Base-by-base conservation (phyloP, 2,888 invertebrate species). In the Drosophila mettleri region DNA sequence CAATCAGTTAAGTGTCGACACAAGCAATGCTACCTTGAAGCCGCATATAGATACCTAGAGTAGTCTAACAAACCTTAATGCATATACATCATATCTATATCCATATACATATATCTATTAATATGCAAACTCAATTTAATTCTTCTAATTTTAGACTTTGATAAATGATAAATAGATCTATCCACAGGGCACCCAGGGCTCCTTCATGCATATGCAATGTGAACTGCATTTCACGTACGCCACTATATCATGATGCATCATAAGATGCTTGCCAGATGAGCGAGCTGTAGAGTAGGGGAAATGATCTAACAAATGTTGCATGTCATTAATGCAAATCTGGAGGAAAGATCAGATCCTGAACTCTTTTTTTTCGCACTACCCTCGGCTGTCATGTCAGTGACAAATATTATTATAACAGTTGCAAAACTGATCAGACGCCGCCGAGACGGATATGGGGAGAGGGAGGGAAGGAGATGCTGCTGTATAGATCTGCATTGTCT, bases 291-390 rank as follows among this genome's bases (percentile, higher is more conserved):
- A 22, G 34, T 18, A 2, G 24, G 29, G 51, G 45, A 48, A 59
- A 7, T 52, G 43, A 52, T 58, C 68, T 69, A 54, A 81, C 48
- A 78, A 67, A 77, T 69, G 70, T 77, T 52, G 82, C 87, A 81
- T 81, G 81, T 85, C 85, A 83, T 83, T 81, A 83, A 83, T 83
- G 82, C 86, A 87, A 83, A 83, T 87, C 82, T 76, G 16, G 43
- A 16, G 2, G 43, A 66, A 65, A 65, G 76, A 54, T 57, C 45
- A 58, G 16, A 20, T 43, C 16, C 27, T 39, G n/a, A 38, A 31
- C 29, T 39, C 34, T 41, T n/a, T 57, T 58, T 58, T 74, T 76
- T 76, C 55, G 77, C 74, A 76, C 74, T 71, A 76, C 76, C 76
- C 76, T 48, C 46, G n/a, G 57, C 43, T 77, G 85, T 86, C 84